These are phyloP conservation scores for Seriola rivoliana DNA, from an alignment of 2,113 vertebrate genomes.

Conservation along the genomic window DNA sequence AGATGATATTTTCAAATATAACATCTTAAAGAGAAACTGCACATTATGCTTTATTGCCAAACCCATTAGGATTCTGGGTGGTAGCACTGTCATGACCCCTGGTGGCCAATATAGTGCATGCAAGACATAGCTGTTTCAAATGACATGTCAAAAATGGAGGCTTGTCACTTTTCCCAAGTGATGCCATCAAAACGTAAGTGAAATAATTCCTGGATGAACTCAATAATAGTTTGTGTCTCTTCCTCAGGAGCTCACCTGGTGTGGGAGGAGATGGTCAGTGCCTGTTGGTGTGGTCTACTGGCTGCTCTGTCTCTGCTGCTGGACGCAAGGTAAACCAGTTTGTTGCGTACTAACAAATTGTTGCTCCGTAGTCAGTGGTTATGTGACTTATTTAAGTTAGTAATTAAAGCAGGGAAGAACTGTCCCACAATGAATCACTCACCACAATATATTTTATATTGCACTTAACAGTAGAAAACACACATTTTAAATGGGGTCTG, in stretches of 20 bases:
- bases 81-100: conserved; percentile 26
- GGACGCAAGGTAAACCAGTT: conserved; percentile 91
- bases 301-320: conserved; percentile 96
- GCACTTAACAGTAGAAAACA: background rate
- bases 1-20: background rate
- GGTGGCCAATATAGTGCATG: conserved; percentile 11
- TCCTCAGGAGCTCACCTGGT: conserved; percentile 90
- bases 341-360: background rate
- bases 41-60: background rate
- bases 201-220: background rate
- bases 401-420: background rate
- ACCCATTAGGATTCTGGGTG: background rate
- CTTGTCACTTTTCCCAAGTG: background rate
- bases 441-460: background rate
- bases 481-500: background rate
- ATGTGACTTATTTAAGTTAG: background rate
- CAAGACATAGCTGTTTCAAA: background rate
- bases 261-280: conserved; percentile 99
- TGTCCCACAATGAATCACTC: background rate
- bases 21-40: background rate
- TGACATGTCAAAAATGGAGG: background rate
- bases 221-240: conserved; percentile 35
- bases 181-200: background rate
- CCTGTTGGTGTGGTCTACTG: conserved; percentile 97
- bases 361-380: background rate